Base-by-base conservation (phyloP, 1,140 invertebrate genomes). In the Chionoecetes opilio region DNA sequence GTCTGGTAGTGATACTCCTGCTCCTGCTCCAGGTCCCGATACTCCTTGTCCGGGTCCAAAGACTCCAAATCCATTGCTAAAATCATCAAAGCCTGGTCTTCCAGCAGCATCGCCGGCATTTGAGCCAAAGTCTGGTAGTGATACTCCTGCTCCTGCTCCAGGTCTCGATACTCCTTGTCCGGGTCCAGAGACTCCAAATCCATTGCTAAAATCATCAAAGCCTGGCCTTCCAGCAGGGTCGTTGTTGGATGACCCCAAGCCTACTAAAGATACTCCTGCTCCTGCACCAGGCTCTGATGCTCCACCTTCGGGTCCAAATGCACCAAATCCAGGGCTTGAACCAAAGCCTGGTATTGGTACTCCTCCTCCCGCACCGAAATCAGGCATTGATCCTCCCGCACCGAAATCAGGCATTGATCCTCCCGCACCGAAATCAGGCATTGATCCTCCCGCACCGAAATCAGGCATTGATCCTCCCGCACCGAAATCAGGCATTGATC, bases 281-380 rank as follows among this genome's bases (percentile, higher is more conserved):
- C 34, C 87, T 14, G 8, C 3, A 41, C 34, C 87, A 21, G 37
- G 32, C 5, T 32, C 85, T 87, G 37, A 2, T 35, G 85, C 85
- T 21, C 29, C 29, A 26, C 3, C 2, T 32, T 37, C 87, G 31
- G 41, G 29, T 75, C 26, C n/a, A 75, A 26, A 75, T 17, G 63
- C 21, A n/a, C 63, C 63, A 75, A 75, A 75, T 2, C 63, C 88
- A 29, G 26, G 9, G 53, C 35, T 32, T 32, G 32, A 21, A 9
- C 90, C 90, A 75, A 82, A 82, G 8, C 90, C 90, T 63, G 90
- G 41, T 0, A 75, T 9, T 31, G 31, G 17, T 37, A 90, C 88
- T 41, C 88, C 85, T 37, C 0, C 85, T 87, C 85, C 85, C 8
- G 8, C 34, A 32, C 85, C 31, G 0, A 17, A 21, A 34, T 26